A percentile compares a stretch with the other conserved stretches of the same genome.
phyloP scores from a whole-genome alignment of 30 jellyfish, hydroid and myxozoan species.

The Aurelia aurita region DNA sequence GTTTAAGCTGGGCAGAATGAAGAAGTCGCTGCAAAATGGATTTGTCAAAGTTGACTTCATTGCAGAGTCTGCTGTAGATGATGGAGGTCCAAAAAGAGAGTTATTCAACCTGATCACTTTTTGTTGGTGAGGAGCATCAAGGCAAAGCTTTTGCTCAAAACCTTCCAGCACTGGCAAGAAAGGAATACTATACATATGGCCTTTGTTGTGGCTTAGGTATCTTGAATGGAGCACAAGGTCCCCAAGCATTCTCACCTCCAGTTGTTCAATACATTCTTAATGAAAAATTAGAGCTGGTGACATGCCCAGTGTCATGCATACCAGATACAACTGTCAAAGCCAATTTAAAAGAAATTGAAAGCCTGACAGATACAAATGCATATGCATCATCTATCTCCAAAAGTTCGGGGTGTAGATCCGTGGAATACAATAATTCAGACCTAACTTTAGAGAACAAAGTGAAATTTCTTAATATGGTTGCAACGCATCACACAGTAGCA shows the following conservation, averaged over 20 bases:
- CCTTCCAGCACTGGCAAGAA: background rate
- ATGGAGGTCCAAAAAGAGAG: constrained; percentile 16
- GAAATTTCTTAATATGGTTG: background rate
- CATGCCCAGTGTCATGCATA: background rate
- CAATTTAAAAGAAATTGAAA: background rate
- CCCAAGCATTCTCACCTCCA: constrained; percentile 21
- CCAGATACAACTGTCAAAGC: background rate
- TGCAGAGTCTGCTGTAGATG: constrained; percentile 25
- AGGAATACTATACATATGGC: constrained; percentile 2
- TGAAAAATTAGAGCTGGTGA: background rate
- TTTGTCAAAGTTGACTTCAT: constrained; percentile 8
- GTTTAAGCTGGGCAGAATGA: constrained; percentile 9
- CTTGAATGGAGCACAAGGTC: constrained; percentile 29
- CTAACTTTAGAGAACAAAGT: constrained; percentile 2
- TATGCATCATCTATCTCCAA: background rate
- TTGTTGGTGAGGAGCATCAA: constrained; percentile 13
- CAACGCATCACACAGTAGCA: constrained; percentile 21
- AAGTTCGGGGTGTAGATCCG: background rate
- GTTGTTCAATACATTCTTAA: constrained; percentile 7
- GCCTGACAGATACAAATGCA: constrained; percentile 6
- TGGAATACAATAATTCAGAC: background rate
- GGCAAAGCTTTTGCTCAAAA: constrained; percentile 17
- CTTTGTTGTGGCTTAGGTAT: constrained; percentile 6
- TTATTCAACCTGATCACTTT: constrained; percentile 3
- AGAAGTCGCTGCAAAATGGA: background rate